Evolutionary conservation across 2,797 vertebrate species (phyloP), one percentile per base, ranked within the genome.

Genomic region (Labeo calbasu): DNA sequence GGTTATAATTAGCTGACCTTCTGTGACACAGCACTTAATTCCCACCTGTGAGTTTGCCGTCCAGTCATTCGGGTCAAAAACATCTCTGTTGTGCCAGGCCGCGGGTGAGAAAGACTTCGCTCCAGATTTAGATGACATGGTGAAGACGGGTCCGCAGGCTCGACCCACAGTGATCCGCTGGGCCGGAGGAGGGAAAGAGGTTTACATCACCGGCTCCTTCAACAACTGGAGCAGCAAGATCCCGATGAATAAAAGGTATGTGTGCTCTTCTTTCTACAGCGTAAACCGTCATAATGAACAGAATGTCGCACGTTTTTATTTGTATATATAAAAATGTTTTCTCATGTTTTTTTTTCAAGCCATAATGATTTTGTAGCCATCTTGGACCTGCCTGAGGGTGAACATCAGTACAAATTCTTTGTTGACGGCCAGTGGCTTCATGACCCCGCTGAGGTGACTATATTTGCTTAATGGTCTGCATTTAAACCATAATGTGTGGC

Each of bases 391-490:
- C 97, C 97, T 1, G 98, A 99, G 91, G 98, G 98, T 86, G 98
- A 99, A 78, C 97, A 99, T 88, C 98, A 99, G 89, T 99, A 99
- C 92, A 99, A 99, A 90, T 99, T 99, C 90, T 99, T 98, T 91
- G 98, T 99, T 89, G 98, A 99, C 46, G 98, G 98, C 81, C 98
- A 99, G 88, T 99, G 98, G 98, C 94, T 98, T 80, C 97, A 99
- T 48, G 98, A 99, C 89, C 94, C 97, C 0, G 96, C 97, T 25
- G 98, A 99, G 97, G 98, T 99, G 95, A 94, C 19, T 28, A 23
- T 48, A 72, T 55, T n/a, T 32, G 14, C 36, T 50, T 2, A n/a
- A n/a, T 9, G 1, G 13, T 59, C 43, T n/a, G 12, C 73, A 13
- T 25, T 51, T 46, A 57, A 65, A 51, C 5, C n/a, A 7, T 5